Base-by-base conservation (phyloP, 2,888 invertebrate genomes). In the Megalurothrips usitatus region DNA sequence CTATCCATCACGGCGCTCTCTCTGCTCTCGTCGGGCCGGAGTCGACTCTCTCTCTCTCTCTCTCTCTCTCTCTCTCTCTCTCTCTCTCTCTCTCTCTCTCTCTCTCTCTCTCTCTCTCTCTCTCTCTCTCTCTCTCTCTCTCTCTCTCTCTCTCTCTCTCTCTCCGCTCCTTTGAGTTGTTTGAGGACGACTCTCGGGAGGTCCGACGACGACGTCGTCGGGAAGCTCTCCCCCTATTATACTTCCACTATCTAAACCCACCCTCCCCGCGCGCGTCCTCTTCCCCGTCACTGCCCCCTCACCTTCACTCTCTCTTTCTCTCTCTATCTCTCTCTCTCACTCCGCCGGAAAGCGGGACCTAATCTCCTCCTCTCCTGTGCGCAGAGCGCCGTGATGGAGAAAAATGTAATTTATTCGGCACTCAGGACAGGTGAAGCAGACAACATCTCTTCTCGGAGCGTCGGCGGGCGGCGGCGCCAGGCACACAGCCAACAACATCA, bases 341-440 rank as follows among this genome's bases (percentile, higher is more conserved):
- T 19, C 58, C 14, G 14, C 11, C 14, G 58, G 19, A 14, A 17
- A 19, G 17, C 58, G 58, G 19, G 6, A 10, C 58, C 58, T 58
- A 58, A 58, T 58, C 58, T 58, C 19, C 58, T 58, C 19, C 34
- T 43, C 34, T 43, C 34, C 34, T 43, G 34, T 43, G 34, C 34
- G 34, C 34, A 43, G 34, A 43, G 68, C 68, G 10, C 68, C 68
- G 68, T 75, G 23, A 75, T 75, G 68, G 68, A 75, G 68, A 75
- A 75, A 75, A 75, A 75, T 75, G 68, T 75, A 75, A 75, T 75
- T 75, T 75, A 75, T 75, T 75, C 68, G 68, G 68, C 26, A 23
- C 68, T 75, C 58, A 58, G 19, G 68, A 26, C 68, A 75, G 68
- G 68, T 75, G 68, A 75, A 58, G 8, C 58, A 10, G 58, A 58